A percentile compares a stretch with the other conserved stretches of the same genome.
Conservation (phyloP, 2,797 vertebrate species). For the Aplochiton taeniatus region DNA sequence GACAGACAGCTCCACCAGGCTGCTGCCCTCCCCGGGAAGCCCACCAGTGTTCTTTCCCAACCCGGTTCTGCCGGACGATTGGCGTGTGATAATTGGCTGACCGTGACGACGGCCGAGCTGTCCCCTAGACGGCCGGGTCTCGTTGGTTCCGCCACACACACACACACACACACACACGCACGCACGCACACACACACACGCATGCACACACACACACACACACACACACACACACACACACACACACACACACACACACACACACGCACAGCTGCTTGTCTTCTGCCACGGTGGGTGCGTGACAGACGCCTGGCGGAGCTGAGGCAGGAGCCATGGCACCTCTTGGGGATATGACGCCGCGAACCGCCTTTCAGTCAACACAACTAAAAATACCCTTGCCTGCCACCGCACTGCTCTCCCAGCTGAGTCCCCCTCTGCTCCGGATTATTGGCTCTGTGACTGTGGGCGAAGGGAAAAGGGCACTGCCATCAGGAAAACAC, state of each 20-base stretch:
- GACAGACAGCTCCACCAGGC: conserved; percentile 61
- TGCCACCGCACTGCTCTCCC: conserved; percentile 28
- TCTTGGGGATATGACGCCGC: conserved; percentile 33
- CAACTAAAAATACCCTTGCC: conserved; percentile 65
- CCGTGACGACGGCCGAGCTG: conserved; percentile 49
- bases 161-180: conserved; percentile 50
- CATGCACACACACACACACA: conserved; percentile 50
- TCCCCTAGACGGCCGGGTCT: conserved; percentile 51
- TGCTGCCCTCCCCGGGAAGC: conserved; percentile 52
- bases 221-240: conserved; percentile 48
- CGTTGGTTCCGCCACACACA: conserved; percentile 53
- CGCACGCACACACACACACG: conserved; percentile 47
- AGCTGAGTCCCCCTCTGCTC: neutral
- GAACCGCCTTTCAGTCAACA: conserved; percentile 58
- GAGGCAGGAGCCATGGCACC: conserved; percentile 40
- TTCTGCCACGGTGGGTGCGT: conserved; percentile 50
- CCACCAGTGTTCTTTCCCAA: conserved; percentile 1
- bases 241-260: conserved; percentile 51
- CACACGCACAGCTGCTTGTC: conserved; percentile 51
- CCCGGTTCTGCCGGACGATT: conserved; percentile 51
- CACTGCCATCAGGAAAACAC: neutral
- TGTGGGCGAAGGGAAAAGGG: neutral
- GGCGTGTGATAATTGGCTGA: conserved; percentile 72
- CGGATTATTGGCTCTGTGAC: neutral
- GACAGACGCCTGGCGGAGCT: conserved; percentile 60